Evolutionary conservation across 2,888 invertebrate species (phyloP), one percentile per base, ranked within the genome.

Genomic region (Cheilosia grossa): DNA sequence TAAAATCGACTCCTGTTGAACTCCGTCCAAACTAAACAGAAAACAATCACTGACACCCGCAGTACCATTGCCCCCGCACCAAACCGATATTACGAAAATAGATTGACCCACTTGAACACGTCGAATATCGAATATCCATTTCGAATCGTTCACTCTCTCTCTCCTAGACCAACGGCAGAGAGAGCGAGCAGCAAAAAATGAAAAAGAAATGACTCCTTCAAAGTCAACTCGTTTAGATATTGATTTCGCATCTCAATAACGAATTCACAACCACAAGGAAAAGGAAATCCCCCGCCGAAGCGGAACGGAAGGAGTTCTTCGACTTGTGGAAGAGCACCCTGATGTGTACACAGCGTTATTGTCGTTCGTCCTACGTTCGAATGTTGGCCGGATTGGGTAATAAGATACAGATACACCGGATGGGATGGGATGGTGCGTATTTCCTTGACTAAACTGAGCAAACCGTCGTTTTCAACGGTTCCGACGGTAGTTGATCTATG

Each of bases 61-160:
- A 59, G 33, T 51, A 49, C 21, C 10, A 64, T 81, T 70, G 64
- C 24, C 5, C 7, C 10, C 6, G 30, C 42, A 51, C 40, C 4
- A 17, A 24, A n/a, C 24, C 5, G 4, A 33, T 70, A 63, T 78
- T 73, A 64, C 42, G 3, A n/a, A 79, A 78, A 70, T 75, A 75
- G 75, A 70, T 79, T 83, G 83, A 83, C 79, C 83, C 74, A 79
- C 74, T 79, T 70, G 74, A 83, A 70, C 74, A 70, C 73, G 67
- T 70, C 63, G 74, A 83, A 79, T 79, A 83, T 74, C 74, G 73
- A 58, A 74, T 74, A 74, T 74, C 73, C 63, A 74, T 74, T 79
- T 37, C 53, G 58, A 74, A 30, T 77, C 64, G 40, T 47, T 53
- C 79, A 75, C 33, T 69, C 73, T 33, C 74, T 74, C 69, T 59